Evolutionary conservation across 2,797 vertebrate species (phyloP).

Genomic region (Syngnathus acus): DNA sequence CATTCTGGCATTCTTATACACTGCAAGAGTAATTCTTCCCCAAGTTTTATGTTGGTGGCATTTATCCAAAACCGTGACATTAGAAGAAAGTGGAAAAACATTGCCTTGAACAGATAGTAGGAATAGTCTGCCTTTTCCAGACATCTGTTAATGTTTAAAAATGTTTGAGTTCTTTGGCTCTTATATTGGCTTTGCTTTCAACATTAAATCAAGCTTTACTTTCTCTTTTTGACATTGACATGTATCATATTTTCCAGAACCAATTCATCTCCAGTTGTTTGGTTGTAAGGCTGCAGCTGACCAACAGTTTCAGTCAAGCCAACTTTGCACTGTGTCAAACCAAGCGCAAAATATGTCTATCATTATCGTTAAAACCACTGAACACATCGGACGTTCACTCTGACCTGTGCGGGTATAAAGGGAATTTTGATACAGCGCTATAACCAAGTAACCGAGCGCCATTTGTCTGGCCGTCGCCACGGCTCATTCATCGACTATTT

Average conservation of each 20-base stretch:
- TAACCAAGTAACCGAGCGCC: not conserved
- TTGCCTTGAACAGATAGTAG: no score
- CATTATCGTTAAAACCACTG: not conserved
- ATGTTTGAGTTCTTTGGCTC: not conserved
- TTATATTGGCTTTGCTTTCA: not conserved
- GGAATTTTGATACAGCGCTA: not conserved
- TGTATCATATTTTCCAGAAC: not conserved
- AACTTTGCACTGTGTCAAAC: not conserved
- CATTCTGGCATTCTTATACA: no score
- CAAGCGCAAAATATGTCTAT: not conserved
- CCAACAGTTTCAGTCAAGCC: not conserved
- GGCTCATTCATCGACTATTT: slow-evolving; percentile 10
- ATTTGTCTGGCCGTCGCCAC: not conserved
- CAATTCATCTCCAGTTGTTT: not conserved
- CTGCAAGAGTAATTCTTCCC: no score
- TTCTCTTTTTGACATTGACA: not conserved
- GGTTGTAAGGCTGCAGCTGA: not conserved
- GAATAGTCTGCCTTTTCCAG: not conserved
- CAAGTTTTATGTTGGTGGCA: no score
- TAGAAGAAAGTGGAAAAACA: no score
- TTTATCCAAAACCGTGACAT: no score
- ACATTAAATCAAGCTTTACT: not conserved
- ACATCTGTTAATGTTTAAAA: not conserved
- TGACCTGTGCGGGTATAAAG: not conserved
- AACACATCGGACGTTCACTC: not conserved